These are phyloP conservation scores for Drosophila watanabei DNA, from an alignment of 1,140 invertebrate species.

Conservation along the genomic window DNA sequence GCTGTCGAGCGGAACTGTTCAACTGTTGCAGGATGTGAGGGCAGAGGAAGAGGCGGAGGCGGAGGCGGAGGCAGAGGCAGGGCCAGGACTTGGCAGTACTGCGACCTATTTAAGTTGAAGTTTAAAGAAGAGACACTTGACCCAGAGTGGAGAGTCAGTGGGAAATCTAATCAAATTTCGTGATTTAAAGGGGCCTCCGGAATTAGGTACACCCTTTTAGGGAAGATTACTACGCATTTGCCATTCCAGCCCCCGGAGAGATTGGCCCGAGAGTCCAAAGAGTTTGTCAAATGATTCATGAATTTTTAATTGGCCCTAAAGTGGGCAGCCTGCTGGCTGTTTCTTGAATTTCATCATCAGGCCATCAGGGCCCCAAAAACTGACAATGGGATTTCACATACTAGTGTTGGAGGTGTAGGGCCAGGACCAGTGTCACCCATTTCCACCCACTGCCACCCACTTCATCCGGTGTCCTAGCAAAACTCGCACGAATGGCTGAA, in stretches of 20 bases:
- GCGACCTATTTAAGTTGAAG: slow-evolving; percentile 7
- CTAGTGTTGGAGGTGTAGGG: neutral
- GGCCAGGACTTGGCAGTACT: slow-evolving; percentile 7
- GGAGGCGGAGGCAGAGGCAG: neutral
- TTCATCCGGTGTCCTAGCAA: slow-evolving; percentile 6
- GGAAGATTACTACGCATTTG: slow-evolving; percentile 68
- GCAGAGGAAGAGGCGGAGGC: neutral
- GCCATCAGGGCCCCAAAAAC: slow-evolving; percentile 18
- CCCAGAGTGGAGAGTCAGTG: slow-evolving; percentile 18
- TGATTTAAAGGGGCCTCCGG: slow-evolving; percentile 42
- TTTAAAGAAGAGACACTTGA: slow-evolving; percentile 24
- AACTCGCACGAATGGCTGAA: slow-evolving; percentile 40
- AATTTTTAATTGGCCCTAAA: slow-evolving; percentile 76
- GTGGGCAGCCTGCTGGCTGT: slow-evolving; percentile 49
- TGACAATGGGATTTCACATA: slow-evolving; percentile 51
- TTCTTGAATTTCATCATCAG: slow-evolving; percentile 50
- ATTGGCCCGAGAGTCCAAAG: slow-evolving; percentile 56
- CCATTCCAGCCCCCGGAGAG: slow-evolving; percentile 37
- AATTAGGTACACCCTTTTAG: slow-evolving; percentile 63
- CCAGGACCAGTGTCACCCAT: neutral
- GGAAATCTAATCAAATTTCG: slow-evolving; percentile 34
- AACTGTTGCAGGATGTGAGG: slow-evolving; percentile 64
- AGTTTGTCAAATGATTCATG: slow-evolving; percentile 83
- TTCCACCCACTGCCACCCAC: neutral
- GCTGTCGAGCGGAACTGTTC: slow-evolving; percentile 78